phyloP scores from a whole-genome alignment of 2,888 invertebrate genomes.

The Aporophyla nigra region DNA sequence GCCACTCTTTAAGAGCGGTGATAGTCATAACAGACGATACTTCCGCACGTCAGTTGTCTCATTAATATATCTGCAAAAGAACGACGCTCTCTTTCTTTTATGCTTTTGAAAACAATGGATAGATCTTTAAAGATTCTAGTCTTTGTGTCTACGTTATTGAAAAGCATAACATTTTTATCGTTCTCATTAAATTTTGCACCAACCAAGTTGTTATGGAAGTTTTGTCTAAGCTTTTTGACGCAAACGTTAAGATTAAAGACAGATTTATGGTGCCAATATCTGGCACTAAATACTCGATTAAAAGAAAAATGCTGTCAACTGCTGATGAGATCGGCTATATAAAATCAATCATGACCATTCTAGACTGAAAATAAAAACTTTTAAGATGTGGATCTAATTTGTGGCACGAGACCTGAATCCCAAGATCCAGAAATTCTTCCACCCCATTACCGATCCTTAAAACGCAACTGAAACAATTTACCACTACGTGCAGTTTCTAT shows the following conservation, averaged over 20 bases:
- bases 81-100: conserved; percentile 28
- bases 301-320: conserved; percentile 27
- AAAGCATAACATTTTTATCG: not conserved
- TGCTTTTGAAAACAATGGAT: conserved; percentile 46
- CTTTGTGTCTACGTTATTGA: not conserved
- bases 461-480: conserved; percentile 48
- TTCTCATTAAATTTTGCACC: conserved; percentile 1
- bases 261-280: conserved; percentile 6
- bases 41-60: conserved; percentile 53
- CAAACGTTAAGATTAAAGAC: not conserved
- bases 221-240: not conserved
- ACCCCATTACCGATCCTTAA: conserved; percentile 38
- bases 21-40: conserved; percentile 40
- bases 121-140: conserved; percentile 3
- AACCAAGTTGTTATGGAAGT: not conserved
- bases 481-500: conserved; percentile 35
- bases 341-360: conserved; percentile 53
- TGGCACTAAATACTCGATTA: not conserved
- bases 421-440: conserved; percentile 44
- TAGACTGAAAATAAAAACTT: conserved; percentile 40
- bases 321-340: conserved; percentile 31
- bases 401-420: conserved; percentile 27
- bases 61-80: conserved; percentile 33
- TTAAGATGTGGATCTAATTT: conserved; percentile 41
- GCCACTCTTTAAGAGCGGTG: conserved; percentile 38